A percentile compares a stretch with the other conserved stretches of the same genome.
Conservation (phyloP, 2,113 vertebrate species). For the Micronycteris hirsuta region DNA sequence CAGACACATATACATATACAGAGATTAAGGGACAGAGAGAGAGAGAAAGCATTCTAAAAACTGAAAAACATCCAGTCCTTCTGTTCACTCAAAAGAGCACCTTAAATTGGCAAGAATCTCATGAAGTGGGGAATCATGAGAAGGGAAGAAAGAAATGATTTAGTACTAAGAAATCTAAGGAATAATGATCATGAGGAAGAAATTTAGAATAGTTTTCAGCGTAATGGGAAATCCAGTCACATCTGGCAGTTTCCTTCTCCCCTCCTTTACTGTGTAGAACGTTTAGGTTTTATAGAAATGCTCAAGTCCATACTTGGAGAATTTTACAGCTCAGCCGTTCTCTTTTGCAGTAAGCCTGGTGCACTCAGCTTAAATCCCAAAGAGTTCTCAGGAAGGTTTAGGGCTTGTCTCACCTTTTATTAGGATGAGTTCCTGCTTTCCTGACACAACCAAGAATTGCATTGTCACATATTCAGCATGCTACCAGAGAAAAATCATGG, state of each 20-base stretch:
- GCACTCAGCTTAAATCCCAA: constrained; percentile 65
- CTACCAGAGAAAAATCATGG: constrained; percentile 13
- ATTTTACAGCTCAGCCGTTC: constrained; percentile 55
- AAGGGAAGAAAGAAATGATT: constrained; percentile 17
- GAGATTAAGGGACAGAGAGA: not conserved
- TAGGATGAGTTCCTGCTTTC: constrained; percentile 51
- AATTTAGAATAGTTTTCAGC: constrained; percentile 57
- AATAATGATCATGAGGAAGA: constrained; percentile 58
- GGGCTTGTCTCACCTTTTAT: constrained; percentile 52
- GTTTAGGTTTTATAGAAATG: constrained; percentile 36
- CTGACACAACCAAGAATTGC: constrained; percentile 43
- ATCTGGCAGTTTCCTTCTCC: constrained; percentile 42
- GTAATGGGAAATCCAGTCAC: constrained; percentile 55
- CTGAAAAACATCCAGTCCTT: constrained; percentile 59
- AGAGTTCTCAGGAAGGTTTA: constrained; percentile 61
- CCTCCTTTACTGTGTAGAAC: constrained; percentile 49
- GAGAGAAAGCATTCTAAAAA: constrained; percentile 53
- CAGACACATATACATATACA: not conserved
- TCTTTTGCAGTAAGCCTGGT: constrained; percentile 34
- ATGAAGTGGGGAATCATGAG: constrained; percentile 23
- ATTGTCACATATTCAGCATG: constrained; percentile 35
- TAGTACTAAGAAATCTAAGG: constrained; percentile 44
- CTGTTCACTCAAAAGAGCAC: constrained; percentile 58
- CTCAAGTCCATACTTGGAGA: constrained; percentile 35
- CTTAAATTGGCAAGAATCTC: constrained; percentile 46